phyloP scores from a whole-genome alignment of 2,797 vertebrate species.

The Esox lucius region DNA sequence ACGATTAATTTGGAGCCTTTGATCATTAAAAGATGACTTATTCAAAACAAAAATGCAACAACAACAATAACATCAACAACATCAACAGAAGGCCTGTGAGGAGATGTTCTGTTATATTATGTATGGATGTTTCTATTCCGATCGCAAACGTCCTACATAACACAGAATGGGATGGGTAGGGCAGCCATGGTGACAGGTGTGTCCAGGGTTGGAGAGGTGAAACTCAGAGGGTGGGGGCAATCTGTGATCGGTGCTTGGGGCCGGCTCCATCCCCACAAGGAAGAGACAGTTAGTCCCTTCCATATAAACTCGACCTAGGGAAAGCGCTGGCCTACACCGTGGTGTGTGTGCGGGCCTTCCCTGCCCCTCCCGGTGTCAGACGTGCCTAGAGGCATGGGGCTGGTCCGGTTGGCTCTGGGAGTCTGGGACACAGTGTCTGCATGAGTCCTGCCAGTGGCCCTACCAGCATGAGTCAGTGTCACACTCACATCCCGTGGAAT shows the following conservation, averaged over 20 bases:
- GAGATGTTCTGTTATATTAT: neutral
- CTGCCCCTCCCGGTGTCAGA: neutral
- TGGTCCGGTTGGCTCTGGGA: neutral
- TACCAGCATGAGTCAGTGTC: neutral
- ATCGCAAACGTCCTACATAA: neutral
- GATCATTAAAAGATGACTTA: constrained; percentile 2
- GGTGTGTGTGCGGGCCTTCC: neutral
- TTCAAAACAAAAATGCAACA: neutral
- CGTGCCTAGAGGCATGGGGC: neutral
- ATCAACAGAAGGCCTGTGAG: neutral
- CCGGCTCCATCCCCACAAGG: neutral
- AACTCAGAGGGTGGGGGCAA: neutral
- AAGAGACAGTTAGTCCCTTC: neutral
- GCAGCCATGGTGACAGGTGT: too few relatives aligned
- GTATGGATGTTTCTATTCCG: constrained; percentile 1
- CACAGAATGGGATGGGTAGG: neutral
- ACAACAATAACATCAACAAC: constrained; percentile 1
- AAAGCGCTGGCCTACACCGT: neutral
- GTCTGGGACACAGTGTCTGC: neutral
- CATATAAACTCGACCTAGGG: neutral
- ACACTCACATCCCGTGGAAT: neutral
- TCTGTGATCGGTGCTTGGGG: neutral
- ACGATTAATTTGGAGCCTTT: constrained; percentile 11
- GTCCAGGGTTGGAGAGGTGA: too few relatives aligned
- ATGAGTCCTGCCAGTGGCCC: neutral